Conservation (phyloP, 2,113 vertebrate species). For the Nyctibius bracteatus region DNA sequence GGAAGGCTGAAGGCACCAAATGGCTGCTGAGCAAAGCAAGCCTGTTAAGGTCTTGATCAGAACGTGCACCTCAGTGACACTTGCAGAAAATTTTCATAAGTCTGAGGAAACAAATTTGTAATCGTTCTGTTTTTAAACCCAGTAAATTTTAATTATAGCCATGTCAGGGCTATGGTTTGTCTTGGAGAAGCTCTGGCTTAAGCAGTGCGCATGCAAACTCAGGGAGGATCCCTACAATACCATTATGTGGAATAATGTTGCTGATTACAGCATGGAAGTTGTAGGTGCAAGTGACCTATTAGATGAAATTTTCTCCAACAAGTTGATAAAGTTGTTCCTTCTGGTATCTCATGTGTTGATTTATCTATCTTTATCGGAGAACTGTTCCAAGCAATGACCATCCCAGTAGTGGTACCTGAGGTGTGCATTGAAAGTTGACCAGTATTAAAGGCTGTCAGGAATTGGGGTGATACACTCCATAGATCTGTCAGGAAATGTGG, state of each 20-base stretch:
- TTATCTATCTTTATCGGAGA: neutral
- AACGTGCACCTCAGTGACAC: neutral
- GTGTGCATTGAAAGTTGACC: neutral
- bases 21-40: neutral
- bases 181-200: neutral
- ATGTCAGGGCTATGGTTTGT: neutral
- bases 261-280: neutral
- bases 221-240: neutral
- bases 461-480: neutral
- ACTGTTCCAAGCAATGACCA: neutral
- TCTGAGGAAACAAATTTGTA: neutral
- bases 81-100: neutral
- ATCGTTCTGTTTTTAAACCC: neutral
- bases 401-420: neutral
- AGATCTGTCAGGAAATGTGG: neutral
- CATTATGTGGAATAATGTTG: neutral
- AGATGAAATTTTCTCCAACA: neutral
- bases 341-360: neutral
- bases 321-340: neutral
- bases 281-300: neutral
- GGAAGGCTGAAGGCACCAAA: neutral
- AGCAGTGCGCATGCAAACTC: neutral
- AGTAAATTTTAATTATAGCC: neutral
- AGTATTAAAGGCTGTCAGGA: neutral
- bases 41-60: neutral